phyloP scores from a whole-genome alignment of 2,888 invertebrate genomes.

The Meloe dianella region DNA sequence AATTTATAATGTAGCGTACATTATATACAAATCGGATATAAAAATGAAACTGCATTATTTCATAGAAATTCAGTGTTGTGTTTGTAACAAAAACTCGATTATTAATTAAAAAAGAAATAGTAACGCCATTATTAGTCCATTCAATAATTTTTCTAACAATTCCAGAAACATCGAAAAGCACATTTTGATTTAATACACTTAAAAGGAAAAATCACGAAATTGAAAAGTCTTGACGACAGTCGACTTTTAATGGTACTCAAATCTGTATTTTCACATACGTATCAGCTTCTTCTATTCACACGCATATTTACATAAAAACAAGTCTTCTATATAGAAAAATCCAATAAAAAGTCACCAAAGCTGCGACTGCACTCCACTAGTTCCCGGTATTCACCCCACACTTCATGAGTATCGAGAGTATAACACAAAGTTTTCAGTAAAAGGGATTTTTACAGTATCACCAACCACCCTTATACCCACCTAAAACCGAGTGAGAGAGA shows the following conservation, averaged over 20 bases:
- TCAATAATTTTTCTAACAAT: too few relatives aligned
- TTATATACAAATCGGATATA: not conserved
- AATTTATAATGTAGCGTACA: too few relatives aligned
- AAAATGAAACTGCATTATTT: not conserved
- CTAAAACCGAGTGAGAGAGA: too few relatives aligned
- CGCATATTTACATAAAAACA: not conserved
- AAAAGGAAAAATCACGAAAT: too few relatives aligned
- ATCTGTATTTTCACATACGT: not conserved
- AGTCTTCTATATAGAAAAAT: constrained; percentile 14
- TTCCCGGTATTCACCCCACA: constrained; percentile 17
- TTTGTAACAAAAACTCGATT: not conserved
- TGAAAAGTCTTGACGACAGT: too few relatives aligned
- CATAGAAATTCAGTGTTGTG: not conserved
- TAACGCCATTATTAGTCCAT: not conserved
- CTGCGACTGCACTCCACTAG: constrained; percentile 14
- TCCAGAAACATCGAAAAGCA: too few relatives aligned
- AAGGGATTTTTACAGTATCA: constrained; percentile 11
- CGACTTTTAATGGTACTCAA: constrained; percentile 3
- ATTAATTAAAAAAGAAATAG: not conserved
- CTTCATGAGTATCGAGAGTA: constrained; percentile 15
- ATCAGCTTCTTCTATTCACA: too few relatives aligned
- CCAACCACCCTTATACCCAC: not conserved
- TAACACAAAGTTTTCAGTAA: constrained; percentile 27
- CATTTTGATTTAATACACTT: too few relatives aligned
- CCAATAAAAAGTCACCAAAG: constrained; percentile 23